These are phyloP conservation scores for Tenebrio molitor DNA, from an alignment of 1,140 invertebrate species.

Conservation along the genomic window DNA sequence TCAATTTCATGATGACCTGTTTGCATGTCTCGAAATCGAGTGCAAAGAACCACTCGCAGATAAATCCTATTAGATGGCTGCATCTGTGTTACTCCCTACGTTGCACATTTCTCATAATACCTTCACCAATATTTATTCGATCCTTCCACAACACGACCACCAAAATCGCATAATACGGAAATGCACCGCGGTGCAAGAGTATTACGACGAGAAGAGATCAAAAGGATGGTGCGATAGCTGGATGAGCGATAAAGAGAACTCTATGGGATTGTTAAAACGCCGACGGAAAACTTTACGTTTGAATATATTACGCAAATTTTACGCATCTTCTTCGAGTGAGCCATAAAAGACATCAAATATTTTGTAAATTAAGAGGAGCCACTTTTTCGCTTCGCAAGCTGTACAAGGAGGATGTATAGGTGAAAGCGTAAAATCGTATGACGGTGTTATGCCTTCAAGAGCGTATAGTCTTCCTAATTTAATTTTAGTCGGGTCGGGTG, in stretches of 20 bases:
- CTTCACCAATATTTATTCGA: slow-evolving; percentile 22
- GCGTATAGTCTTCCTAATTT: too few relatives aligned
- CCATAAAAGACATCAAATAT: slow-evolving; percentile 24
- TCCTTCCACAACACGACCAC: neutral
- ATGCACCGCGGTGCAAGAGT: slow-evolving; percentile 7
- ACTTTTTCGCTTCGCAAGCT: slow-evolving; percentile 7
- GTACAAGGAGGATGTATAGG: too few relatives aligned
- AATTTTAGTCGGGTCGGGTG: too few relatives aligned
- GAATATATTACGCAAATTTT: slow-evolving; percentile 39
- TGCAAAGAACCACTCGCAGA: slow-evolving; percentile 4
- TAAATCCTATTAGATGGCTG: slow-evolving; percentile 19
- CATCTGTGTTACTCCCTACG: slow-evolving; percentile 7
- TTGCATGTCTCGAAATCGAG: slow-evolving; percentile 22
- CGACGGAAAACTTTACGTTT: slow-evolving; percentile 30
- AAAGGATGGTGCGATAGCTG: slow-evolving; percentile 7
- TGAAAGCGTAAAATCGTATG: too few relatives aligned
- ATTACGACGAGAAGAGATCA: slow-evolving; percentile 11
- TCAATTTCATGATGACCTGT: slow-evolving; percentile 1
- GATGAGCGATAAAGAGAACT: slow-evolving; percentile 15
- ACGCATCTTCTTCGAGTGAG: slow-evolving; percentile 2
- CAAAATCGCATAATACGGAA: slow-evolving; percentile 12
- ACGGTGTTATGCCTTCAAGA: too few relatives aligned
- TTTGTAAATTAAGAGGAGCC: slow-evolving; percentile 25
- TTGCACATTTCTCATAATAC: slow-evolving; percentile 23
- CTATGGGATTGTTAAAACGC: slow-evolving; percentile 26